These are phyloP conservation scores for Trichomalopsis sarcophagae DNA, from an alignment of 1,140 invertebrate species.

Conservation along the genomic window DNA sequence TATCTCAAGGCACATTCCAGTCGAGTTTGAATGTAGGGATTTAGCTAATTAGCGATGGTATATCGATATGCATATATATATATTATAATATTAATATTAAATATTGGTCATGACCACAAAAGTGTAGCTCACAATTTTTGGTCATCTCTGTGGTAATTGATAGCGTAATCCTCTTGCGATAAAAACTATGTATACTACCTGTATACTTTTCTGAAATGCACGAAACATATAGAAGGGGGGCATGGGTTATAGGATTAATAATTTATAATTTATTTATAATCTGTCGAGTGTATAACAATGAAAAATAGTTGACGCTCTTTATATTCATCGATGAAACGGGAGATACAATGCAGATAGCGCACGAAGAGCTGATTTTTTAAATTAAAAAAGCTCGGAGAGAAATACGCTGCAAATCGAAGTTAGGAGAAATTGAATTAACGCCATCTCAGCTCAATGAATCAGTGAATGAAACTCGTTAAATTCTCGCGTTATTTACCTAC, in stretches of 20 bases:
- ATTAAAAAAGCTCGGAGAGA: slow-evolving; percentile 56
- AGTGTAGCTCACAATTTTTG: slow-evolving; percentile 60
- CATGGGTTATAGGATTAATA: slow-evolving; percentile 73
- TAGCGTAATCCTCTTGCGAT: slow-evolving; percentile 71
- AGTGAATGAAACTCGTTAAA: slow-evolving; percentile 26
- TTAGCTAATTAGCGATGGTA: slow-evolving; percentile 70
- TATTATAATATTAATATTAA: slow-evolving; percentile 60
- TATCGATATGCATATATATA: slow-evolving; percentile 58
- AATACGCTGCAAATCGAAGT: slow-evolving; percentile 38
- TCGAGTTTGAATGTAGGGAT: slow-evolving; percentile 66
- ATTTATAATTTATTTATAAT: slow-evolving; percentile 74
- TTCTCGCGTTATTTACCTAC: slow-evolving; percentile 36
- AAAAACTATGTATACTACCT: slow-evolving; percentile 73
- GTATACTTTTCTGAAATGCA: slow-evolving; percentile 81
- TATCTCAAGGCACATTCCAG: slow-evolving; percentile 67
- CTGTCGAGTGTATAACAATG: slow-evolving; percentile 58
- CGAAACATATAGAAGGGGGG: slow-evolving; percentile 81
- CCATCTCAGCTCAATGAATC: slow-evolving; percentile 35
- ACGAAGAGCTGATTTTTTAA: slow-evolving; percentile 45
- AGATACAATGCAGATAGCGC: slow-evolving; percentile 35
- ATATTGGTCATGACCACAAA: slow-evolving; percentile 64
- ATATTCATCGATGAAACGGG: slow-evolving; percentile 45
- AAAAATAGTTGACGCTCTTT: slow-evolving; percentile 59
- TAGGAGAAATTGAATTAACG: slow-evolving; percentile 30
- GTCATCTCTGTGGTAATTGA: slow-evolving; percentile 68